phyloP scores from a whole-genome alignment of 1,140 invertebrate genomes.

The Hestina assimilis region DNA sequence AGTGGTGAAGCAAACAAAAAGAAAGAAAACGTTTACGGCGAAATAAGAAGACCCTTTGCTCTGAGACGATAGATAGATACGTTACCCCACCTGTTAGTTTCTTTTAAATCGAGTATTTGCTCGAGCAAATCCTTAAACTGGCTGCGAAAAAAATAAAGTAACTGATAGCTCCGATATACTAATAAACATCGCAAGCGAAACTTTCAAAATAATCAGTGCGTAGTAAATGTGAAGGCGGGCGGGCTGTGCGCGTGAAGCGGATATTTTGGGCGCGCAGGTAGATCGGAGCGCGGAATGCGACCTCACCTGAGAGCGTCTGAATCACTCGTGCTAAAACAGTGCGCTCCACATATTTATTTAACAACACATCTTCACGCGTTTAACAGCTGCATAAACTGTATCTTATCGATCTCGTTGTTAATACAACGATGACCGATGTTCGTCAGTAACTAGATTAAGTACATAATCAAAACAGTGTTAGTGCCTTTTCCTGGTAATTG shows the following conservation, averaged over 20 bases:
- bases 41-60: constrained; percentile 44
- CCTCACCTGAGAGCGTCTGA: constrained; percentile 73
- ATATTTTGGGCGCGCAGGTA: constrained; percentile 75
- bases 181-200: constrained; percentile 11
- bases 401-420: not conserved
- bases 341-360: constrained; percentile 61
- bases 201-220: constrained; percentile 54
- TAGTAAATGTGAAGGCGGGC: constrained; percentile 39
- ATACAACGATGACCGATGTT: not conserved
- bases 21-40: constrained; percentile 69
- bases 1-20: constrained; percentile 74
- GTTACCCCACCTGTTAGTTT: not conserved
- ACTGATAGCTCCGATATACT: not conserved
- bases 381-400: not conserved
- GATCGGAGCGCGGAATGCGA: constrained; percentile 68
- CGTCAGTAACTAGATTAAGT: not conserved
- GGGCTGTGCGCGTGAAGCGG: constrained; percentile 49
- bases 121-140: not conserved
- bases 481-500: constrained; percentile 1
- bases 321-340: constrained; percentile 71
- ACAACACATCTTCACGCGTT: constrained; percentile 35
- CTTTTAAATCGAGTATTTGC: not conserved
- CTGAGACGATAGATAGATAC: constrained; percentile 20
- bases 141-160: not conserved
- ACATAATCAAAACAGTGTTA: constrained; percentile 6